These are phyloP conservation scores for Ceraclea dissimilis DNA, from an alignment of 2,888 invertebrate genomes.

Conservation along the genomic window DNA sequence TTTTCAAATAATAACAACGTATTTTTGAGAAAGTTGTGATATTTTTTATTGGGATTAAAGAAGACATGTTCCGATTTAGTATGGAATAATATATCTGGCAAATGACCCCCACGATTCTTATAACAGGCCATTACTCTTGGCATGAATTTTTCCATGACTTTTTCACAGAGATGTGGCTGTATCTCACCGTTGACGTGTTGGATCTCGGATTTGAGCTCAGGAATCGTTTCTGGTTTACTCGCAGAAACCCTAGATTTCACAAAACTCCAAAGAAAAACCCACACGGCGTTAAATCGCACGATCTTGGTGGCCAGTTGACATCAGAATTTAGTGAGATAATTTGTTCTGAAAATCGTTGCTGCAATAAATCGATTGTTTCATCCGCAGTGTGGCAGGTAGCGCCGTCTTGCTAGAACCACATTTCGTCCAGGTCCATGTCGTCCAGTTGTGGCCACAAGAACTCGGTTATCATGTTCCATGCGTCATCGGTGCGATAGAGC, in stretches of 20 bases:
- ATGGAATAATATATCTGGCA: conserved; percentile 3
- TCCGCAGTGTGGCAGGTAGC: no score
- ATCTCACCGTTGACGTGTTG: conserved; percentile 4
- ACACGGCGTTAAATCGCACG: background rate
- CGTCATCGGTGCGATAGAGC: no score
- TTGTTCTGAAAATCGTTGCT: no score
- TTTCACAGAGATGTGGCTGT: conserved; percentile 3
- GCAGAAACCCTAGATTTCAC: background rate
- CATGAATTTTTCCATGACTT: conserved; percentile 4
- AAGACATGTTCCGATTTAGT: conserved; percentile 5
- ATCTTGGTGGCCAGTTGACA: background rate
- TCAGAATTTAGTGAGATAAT: background rate
- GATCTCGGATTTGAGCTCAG: conserved; percentile 4
- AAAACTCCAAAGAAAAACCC: background rate
- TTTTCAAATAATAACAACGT: background rate
- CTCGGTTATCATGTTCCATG: background rate
- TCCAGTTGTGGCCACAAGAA: background rate
- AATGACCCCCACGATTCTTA: conserved; percentile 3
- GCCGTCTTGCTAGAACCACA: no score
- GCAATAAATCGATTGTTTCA: no score
- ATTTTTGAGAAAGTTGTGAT: conserved; percentile 4
- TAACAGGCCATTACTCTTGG: conserved; percentile 4
- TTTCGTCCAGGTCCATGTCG: no score
- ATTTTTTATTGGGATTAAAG: conserved; percentile 1
- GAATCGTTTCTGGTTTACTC: conserved; percentile 4